Evolutionary conservation across 2,113 vertebrate species (phyloP).

Genomic region (Rafetus swinhoei): DNA sequence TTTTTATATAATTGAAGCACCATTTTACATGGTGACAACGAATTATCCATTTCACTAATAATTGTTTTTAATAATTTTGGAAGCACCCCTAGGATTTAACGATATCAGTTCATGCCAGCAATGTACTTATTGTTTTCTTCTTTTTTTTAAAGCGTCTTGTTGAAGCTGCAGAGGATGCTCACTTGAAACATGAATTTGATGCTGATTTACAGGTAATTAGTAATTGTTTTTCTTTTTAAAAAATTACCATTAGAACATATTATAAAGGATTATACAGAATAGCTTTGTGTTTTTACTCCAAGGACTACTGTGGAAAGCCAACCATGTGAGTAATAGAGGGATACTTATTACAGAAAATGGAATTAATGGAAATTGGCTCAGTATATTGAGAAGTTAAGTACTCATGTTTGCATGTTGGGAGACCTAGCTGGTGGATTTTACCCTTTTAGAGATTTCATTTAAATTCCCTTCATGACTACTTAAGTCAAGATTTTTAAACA

Average conservation of each 20-base stretch:
- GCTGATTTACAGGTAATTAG: constrained; percentile 91
- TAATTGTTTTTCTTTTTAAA: not conserved
- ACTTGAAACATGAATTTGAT: constrained; percentile 95
- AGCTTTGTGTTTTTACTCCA: not conserved
- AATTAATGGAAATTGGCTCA: constrained; percentile 16
- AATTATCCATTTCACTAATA: not conserved
- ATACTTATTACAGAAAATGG: not conserved
- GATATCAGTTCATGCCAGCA: not conserved
- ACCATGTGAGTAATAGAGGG: not conserved
- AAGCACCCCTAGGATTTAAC: not conserved
- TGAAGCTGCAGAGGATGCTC: constrained; percentile 96
- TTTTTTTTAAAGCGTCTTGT: constrained; percentile 87
- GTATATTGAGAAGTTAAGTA: not conserved
- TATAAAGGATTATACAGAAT: not conserved
- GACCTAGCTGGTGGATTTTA: constrained; percentile 9
- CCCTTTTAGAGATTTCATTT: constrained; percentile 11
- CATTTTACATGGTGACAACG: not conserved
- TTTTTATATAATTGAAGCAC: not conserved
- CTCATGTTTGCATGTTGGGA: not conserved
- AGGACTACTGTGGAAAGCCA: not conserved
- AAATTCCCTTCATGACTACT: not conserved
- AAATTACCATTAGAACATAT: not conserved
- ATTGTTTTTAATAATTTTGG: not conserved
- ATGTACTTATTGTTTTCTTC: not conserved
- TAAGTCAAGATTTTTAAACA: not conserved